A percentile compares a stretch with the other conserved stretches of the same genome.
Evolutionary conservation across 1,140 invertebrate genomes (phyloP).

Genomic region (Spodoptera litura): DNA sequence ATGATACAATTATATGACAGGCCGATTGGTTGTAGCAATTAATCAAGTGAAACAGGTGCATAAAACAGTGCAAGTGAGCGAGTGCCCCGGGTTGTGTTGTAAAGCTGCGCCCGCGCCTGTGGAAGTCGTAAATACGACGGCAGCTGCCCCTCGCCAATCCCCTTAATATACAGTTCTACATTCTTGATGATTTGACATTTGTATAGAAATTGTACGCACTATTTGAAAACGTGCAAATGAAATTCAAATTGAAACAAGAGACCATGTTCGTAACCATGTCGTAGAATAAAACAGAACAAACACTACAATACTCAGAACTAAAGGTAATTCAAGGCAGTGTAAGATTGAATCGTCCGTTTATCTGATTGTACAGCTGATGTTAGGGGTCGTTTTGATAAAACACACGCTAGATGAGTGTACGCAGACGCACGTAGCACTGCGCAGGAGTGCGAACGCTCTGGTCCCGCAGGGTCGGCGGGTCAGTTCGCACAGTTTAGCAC

Average conservation of each 20-base stretch:
- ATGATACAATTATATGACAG: slow-evolving; percentile 68
- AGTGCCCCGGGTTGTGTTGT: slow-evolving; percentile 57
- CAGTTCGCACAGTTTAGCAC: slow-evolving; percentile 81
- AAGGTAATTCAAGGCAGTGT: slow-evolving; percentile 27
- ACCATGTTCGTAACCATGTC: slow-evolving; percentile 1
- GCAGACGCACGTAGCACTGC: slow-evolving; percentile 44
- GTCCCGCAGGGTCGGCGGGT: slow-evolving; percentile 66
- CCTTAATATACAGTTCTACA: slow-evolving; percentile 63
- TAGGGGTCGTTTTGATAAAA: slow-evolving; percentile 38
- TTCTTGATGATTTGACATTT: slow-evolving; percentile 61
- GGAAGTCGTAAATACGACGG: slow-evolving; percentile 80
- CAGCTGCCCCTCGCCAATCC: slow-evolving; percentile 68
- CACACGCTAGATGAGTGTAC: slow-evolving; percentile 26
- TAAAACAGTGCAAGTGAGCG: slow-evolving; percentile 52
- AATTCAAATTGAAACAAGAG: slow-evolving; percentile 29
- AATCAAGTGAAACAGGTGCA: slow-evolving; percentile 79
- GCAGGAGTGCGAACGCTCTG: slow-evolving; percentile 58
- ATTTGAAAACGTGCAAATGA: slow-evolving; percentile 52
- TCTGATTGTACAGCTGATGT: slow-evolving; percentile 39
- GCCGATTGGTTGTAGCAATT: slow-evolving; percentile 64
- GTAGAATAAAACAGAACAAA: slow-evolving; percentile 20
- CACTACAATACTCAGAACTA: slow-evolving; percentile 4
- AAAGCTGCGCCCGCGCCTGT: slow-evolving; percentile 65
- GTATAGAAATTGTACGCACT: slow-evolving; percentile 57
- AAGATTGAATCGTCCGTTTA: slow-evolving; percentile 38